phyloP scores from a whole-genome alignment of 2,797 vertebrate genomes.

The Australoheros facetus region DNA sequence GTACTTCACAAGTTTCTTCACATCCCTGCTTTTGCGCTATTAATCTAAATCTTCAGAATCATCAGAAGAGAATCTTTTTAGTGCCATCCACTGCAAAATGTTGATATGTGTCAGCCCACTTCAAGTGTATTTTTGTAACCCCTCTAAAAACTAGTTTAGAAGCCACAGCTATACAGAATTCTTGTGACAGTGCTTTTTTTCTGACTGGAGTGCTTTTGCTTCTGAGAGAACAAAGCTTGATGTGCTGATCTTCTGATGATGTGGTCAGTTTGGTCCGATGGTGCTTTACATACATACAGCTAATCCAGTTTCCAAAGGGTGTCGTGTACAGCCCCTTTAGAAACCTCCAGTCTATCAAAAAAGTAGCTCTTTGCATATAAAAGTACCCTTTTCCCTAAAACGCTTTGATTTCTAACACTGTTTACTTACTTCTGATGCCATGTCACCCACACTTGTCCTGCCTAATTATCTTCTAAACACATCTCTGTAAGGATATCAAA shows the following conservation, averaged over 20 bases:
- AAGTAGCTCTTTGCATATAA: background rate
- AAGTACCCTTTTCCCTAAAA: background rate
- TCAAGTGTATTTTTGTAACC: background rate
- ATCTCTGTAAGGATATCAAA: slow-evolving; percentile 15
- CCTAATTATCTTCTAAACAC: slow-evolving; percentile 34
- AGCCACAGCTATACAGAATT: background rate
- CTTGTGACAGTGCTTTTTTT: background rate
- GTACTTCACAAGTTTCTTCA: background rate
- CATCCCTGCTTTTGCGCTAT: background rate
- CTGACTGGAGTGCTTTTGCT: background rate
- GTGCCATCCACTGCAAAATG: background rate
- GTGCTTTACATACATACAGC: background rate
- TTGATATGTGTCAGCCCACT: background rate
- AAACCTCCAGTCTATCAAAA: background rate
- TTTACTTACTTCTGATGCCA: background rate
- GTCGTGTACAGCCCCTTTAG: background rate
- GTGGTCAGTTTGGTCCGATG: background rate
- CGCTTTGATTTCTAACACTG: background rate
- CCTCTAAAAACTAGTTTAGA: background rate
- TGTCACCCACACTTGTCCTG: slow-evolving; percentile 29
- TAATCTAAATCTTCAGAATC: background rate
- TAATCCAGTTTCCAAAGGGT: background rate
- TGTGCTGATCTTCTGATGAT: background rate
- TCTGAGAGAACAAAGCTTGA: background rate
- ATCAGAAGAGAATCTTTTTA: background rate